These are phyloP conservation scores for Chloropsis hardwickii DNA, from an alignment of 2,113 vertebrate species.

Conservation along the genomic window DNA sequence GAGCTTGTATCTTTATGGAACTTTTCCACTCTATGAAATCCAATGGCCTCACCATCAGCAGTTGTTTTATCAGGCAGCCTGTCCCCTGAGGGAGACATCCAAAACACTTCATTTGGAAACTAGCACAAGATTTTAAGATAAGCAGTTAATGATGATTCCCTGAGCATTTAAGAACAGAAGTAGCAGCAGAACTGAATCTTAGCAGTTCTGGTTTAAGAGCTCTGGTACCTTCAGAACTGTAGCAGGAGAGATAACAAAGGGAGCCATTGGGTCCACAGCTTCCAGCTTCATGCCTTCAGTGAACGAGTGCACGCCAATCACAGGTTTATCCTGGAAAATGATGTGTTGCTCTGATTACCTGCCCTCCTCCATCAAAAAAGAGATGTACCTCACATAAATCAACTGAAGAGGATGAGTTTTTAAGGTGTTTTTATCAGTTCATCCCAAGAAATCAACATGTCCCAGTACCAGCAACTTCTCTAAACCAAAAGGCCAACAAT, in stretches of 20 bases:
- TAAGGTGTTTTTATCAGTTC: background rate
- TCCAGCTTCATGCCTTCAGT: slow-evolving; percentile 94
- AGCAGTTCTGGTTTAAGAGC: background rate
- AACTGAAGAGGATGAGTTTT: background rate
- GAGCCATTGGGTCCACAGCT: slow-evolving; percentile 87
- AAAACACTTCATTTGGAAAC: background rate
- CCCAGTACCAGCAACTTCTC: background rate
- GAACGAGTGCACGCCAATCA: slow-evolving; percentile 84
- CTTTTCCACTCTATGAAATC: background rate
- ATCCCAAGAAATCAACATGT: background rate
- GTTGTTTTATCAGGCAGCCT: background rate
- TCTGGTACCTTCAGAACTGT: slow-evolving; percentile 88
- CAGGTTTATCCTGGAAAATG: slow-evolving; percentile 84
- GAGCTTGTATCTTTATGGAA: background rate
- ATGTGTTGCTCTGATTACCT: background rate
- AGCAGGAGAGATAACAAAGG: slow-evolving; percentile 91
- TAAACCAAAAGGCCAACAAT: background rate
- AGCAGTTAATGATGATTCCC: background rate
- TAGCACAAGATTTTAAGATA: background rate
- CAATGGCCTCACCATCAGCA: background rate
- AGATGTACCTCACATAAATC: background rate
- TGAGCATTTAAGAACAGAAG: background rate
- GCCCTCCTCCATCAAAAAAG: background rate
- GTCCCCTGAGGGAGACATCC: background rate
- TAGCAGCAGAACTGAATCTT: background rate